Conservation (phyloP, 2,888 invertebrate genomes). For the Sinhomidia bicolor region DNA sequence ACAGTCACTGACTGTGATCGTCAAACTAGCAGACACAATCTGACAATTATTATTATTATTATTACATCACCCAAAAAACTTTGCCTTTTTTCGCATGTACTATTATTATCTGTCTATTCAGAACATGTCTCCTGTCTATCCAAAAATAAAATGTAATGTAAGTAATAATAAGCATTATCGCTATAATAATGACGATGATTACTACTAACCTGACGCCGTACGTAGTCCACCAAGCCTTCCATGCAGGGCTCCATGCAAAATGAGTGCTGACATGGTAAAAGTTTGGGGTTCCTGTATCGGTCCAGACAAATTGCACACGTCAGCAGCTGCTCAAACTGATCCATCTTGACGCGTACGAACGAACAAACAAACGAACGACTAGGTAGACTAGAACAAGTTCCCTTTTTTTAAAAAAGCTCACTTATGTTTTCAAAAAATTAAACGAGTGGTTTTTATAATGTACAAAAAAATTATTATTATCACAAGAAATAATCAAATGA, state of each 20-base stretch:
- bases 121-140: too few species aligned
- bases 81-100: too few species aligned
- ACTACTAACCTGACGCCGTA: constrained; percentile 90
- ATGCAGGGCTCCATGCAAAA: constrained; percentile 99
- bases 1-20: too few species aligned
- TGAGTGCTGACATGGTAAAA: constrained; percentile 99
- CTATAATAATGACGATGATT: not conserved
- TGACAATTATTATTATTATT: too few species aligned
- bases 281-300: constrained; percentile 98
- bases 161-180: not conserved
- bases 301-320: constrained; percentile 98
- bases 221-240: constrained; percentile 97
- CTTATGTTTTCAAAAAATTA: not conserved
- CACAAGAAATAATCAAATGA: constrained; percentile 31
- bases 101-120: too few species aligned
- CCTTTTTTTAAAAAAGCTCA: constrained; percentile 37
- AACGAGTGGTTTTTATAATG: too few species aligned
- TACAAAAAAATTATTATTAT: constrained; percentile 2
- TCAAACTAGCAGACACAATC: too few species aligned
- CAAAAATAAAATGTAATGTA: too few species aligned
- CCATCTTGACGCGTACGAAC: constrained; percentile 90
- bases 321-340: constrained; percentile 98
- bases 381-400: constrained; percentile 6
- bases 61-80: too few species aligned
- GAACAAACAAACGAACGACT: not conserved